These are phyloP conservation scores for Brachionus rubens DNA, from an alignment of 1,140 invertebrate species.

Conservation along the genomic window DNA sequence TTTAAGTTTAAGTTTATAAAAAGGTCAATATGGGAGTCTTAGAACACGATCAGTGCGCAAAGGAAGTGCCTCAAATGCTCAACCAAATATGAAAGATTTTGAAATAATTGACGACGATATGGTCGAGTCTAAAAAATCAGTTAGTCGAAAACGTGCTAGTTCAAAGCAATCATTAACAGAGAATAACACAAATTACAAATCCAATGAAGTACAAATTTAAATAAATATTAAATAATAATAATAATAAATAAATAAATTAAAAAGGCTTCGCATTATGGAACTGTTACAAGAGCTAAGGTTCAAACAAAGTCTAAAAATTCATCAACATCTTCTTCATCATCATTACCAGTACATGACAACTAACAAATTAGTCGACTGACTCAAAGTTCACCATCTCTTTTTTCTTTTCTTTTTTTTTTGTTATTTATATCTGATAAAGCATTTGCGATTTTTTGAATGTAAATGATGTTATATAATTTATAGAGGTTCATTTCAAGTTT, in stretches of 20 bases:
- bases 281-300: conserved; percentile 22
- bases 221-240: not conserved
- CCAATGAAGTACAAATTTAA: conserved; percentile 38
- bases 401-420: too few species aligned
- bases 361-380: too few species aligned
- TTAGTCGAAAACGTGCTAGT: conserved; percentile 1
- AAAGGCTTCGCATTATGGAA: conserved; percentile 35
- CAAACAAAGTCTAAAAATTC: not conserved
- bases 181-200: conserved; percentile 10
- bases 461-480: too few species aligned
- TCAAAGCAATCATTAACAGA: conserved; percentile 1
- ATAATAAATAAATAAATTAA: not conserved
- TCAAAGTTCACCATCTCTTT: too few species aligned
- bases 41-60: not conserved
- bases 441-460: too few species aligned
- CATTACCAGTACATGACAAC: not conserved
- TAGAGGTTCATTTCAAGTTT: too few species aligned
- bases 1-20: not conserved
- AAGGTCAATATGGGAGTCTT: not conserved
- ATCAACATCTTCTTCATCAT: not conserved
- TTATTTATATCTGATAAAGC: too few species aligned
- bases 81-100: conserved; percentile 27
- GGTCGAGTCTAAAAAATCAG: not conserved
- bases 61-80: not conserved
- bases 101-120: conserved; percentile 11